Conservation (phyloP, 2,888 invertebrate species). For the Lissocephala sabroskyi region DNA sequence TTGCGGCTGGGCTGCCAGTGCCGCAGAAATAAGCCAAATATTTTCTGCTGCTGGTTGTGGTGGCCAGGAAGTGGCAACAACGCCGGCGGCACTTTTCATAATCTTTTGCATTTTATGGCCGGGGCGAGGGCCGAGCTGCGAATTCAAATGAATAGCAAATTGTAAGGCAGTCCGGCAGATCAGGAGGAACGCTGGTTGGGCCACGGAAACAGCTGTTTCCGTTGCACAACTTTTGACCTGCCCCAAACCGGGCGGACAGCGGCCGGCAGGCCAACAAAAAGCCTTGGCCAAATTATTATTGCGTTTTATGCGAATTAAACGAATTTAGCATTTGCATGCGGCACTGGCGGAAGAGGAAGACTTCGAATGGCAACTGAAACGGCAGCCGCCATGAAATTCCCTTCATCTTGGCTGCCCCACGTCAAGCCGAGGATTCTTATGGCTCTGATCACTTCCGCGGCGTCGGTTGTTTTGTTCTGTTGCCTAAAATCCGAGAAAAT, state of each 20-base stretch:
- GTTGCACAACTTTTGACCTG: constrained; percentile 35
- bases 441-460: no score
- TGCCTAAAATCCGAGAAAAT: no score
- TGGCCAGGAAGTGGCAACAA: constrained; percentile 35
- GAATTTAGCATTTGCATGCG: constrained; percentile 27
- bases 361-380: no score
- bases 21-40: constrained; percentile 23
- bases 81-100: constrained; percentile 48
- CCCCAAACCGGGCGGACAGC: constrained; percentile 13
- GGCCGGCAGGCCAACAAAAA: constrained; percentile 3
- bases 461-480: no score
- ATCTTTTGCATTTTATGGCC: constrained; percentile 61
- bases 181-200: no score
- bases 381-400: no score
- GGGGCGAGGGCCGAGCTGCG: constrained; percentile 28
- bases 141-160: constrained; percentile 63
- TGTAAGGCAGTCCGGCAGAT: constrained; percentile 18
- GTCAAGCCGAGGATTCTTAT: no score
- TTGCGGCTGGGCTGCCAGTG: constrained; percentile 5
- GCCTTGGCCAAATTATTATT: constrained; percentile 47
- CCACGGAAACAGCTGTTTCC: constrained; percentile 57
- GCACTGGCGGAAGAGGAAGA: neutral
- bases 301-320: constrained; percentile 62
- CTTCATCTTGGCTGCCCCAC: no score
- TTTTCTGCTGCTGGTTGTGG: no score